Evolutionary conservation across 2,797 vertebrate genomes (phyloP).

Genomic region (Epinephelus malabaricus): DNA sequence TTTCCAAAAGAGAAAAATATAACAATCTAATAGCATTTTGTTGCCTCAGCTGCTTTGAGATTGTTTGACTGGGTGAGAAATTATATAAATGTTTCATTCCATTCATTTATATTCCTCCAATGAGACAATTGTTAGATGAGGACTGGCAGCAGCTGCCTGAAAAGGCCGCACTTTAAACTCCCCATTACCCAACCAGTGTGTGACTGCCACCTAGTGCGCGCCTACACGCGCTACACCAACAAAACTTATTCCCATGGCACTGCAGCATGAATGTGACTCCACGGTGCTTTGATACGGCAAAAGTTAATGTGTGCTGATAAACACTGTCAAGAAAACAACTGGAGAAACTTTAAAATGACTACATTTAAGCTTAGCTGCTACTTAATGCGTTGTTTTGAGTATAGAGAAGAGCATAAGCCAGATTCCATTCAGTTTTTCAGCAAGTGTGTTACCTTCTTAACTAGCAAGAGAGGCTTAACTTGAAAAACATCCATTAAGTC

Average conservation of each 20-base stretch:
- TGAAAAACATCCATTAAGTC: not conserved
- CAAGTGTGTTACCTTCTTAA: accelerated
- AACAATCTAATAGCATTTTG: too few species aligned
- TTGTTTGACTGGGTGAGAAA: not conserved
- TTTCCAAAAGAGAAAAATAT: too few species aligned
- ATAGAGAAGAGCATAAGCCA: not conserved
- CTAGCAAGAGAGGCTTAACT: accelerated
- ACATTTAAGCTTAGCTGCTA: not conserved
- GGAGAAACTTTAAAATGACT: accelerated
- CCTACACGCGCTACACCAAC: constrained; percentile 34
- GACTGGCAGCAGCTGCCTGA: not conserved
- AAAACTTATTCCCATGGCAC: not conserved
- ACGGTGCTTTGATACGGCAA: not conserved
- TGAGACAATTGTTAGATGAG: not conserved
- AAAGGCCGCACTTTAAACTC: not conserved
- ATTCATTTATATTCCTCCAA: too few species aligned
- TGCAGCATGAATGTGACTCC: not conserved
- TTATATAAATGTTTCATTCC: too few species aligned
- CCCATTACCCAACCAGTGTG: not conserved
- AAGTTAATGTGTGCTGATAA: not conserved
- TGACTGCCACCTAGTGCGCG: constrained; percentile 50
- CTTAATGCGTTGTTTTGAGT: not conserved
- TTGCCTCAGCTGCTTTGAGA: too few species aligned
- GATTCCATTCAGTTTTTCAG: not conserved
- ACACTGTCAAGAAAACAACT: not conserved